phyloP scores from a whole-genome alignment of 2,888 invertebrate genomes.

The Thymelicus acteon region DNA sequence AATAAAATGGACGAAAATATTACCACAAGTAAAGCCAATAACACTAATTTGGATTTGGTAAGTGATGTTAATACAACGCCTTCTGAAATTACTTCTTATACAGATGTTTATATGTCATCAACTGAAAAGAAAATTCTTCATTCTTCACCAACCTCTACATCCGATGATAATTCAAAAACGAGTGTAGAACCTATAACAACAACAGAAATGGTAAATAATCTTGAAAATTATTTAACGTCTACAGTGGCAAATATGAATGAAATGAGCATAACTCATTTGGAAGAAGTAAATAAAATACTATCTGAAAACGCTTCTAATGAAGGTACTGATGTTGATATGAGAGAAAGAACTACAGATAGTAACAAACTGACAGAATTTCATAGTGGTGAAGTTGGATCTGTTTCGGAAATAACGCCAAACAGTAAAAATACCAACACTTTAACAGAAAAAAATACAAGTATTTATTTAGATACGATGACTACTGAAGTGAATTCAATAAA shows the following conservation, averaged over 20 bases:
- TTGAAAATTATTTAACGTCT: not conserved
- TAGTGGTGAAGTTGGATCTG: too few relatives aligned
- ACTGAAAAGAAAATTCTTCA: not conserved
- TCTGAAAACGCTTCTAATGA: not conserved
- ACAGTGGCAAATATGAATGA: not conserved
- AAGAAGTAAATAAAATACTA: not conserved
- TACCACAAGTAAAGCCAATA: not conserved
- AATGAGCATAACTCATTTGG: not conserved
- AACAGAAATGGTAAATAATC: not conserved
- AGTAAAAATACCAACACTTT: conserved; percentile 1
- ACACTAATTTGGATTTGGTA: not conserved
- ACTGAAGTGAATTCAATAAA: not conserved
- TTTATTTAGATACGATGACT: not conserved
- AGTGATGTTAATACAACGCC: conserved; percentile 5
- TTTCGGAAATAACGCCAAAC: not conserved
- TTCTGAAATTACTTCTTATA: not conserved
- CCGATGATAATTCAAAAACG: conserved; percentile 2
- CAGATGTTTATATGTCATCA: not conserved
- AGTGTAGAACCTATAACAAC: not conserved
- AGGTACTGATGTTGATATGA: not conserved
- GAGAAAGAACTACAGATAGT: not conserved
- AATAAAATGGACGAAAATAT: not conserved
- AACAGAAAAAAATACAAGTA: conserved; percentile 2
- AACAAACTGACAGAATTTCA: not conserved
- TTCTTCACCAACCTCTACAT: not conserved